Conservation (phyloP, 2,888 invertebrate genomes). For the Heliconius charithonia region DNA sequence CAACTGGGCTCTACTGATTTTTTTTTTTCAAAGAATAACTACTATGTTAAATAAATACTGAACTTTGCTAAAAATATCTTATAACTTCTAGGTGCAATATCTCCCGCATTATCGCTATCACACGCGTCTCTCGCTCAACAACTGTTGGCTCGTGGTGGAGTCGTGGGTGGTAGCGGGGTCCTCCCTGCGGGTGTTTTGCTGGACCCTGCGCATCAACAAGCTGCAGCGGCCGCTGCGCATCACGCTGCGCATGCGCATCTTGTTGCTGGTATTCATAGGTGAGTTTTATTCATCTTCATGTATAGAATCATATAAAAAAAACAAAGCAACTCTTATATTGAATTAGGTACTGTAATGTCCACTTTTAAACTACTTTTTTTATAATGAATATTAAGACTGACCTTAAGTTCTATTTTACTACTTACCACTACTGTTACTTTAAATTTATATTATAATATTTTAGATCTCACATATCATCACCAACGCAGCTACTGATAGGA, state of each 20-base stretch:
- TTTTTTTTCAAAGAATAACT: too few relatives aligned
- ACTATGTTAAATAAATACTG: too few relatives aligned
- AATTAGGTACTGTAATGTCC: too few relatives aligned
- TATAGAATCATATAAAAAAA: too few relatives aligned
- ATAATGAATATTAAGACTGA: too few relatives aligned
- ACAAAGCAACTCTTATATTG: too few relatives aligned
- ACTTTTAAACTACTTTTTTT: too few relatives aligned
- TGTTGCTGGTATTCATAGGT: constrained; percentile 86
- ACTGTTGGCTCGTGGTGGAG: constrained; percentile 72
- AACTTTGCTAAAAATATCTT: too few relatives aligned
- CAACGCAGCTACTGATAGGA: constrained; percentile 78
- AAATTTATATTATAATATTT: constrained; percentile 3
- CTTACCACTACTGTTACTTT: background rate
- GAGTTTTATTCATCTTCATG: background rate
- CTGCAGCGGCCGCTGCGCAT: constrained; percentile 78
- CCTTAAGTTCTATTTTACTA: too few relatives aligned
- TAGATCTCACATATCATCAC: constrained; percentile 81
- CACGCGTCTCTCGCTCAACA: constrained; percentile 81
- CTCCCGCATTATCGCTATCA: constrained; percentile 89
- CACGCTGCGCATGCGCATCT: constrained; percentile 88
- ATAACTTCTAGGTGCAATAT: constrained; percentile 86
- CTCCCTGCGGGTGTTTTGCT: constrained; percentile 73
- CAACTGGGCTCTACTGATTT: too few relatives aligned
- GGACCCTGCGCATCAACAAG: constrained; percentile 79
- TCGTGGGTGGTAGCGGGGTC: constrained; percentile 76